phyloP scores from a whole-genome alignment of 64 coral and sea anemone genomes.

The Platygyra sinensis region DNA sequence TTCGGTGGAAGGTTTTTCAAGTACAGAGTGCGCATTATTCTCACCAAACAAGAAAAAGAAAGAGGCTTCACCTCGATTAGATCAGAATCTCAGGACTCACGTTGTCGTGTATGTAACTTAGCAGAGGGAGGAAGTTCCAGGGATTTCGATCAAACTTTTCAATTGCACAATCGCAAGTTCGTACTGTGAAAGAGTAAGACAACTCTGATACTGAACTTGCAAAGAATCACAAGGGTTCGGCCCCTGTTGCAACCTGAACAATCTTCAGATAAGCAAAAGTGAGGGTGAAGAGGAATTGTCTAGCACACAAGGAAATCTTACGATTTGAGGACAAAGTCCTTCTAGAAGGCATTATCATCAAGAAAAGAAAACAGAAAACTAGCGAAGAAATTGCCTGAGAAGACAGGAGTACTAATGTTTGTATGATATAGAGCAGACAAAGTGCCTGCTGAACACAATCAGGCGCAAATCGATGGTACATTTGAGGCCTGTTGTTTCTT shows the following conservation, averaged over 20 bases:
- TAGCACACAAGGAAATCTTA: background rate
- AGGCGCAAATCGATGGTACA: background rate
- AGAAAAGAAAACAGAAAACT: background rate
- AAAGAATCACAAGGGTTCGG: background rate
- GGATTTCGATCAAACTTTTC: background rate
- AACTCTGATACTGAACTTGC: background rate
- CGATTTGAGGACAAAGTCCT: background rate
- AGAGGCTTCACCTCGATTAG: background rate
- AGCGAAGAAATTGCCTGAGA: background rate
- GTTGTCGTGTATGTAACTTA: background rate
- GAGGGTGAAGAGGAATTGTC: background rate
- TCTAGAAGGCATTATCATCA: background rate
- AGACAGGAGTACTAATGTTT: background rate
- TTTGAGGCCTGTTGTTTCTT: constrained; percentile 15
- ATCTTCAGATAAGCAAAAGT: background rate
- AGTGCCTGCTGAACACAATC: background rate
- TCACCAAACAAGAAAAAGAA: too few relatives aligned
- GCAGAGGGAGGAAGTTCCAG: background rate
- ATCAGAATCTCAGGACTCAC: background rate
- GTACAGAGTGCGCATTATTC: background rate
- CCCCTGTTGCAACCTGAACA: background rate
- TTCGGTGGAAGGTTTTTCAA: background rate
- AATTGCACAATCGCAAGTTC: background rate
- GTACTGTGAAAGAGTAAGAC: background rate
- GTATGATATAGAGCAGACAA: background rate